A percentile compares a stretch with the other conserved stretches of the same genome.
These are phyloP conservation scores for Drosophila pachea DNA, from an alignment of 1,140 invertebrate genomes.

Conservation along the genomic window DNA sequence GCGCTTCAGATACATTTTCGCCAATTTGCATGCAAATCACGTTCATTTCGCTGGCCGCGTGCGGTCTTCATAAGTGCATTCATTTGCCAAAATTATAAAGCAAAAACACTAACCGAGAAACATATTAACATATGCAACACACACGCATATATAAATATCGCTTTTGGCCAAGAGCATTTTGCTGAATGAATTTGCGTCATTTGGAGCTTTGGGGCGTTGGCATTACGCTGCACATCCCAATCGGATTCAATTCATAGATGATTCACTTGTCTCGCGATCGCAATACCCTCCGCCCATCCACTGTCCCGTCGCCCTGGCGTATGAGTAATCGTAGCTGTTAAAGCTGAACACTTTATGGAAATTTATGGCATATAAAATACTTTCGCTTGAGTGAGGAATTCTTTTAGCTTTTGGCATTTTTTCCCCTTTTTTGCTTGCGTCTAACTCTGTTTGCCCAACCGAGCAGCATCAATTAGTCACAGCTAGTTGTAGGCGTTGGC, in stretches of 20 bases:
- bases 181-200: slow-evolving; percentile 68
- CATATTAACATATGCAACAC: not conserved
- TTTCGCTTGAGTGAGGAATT: slow-evolving; percentile 51
- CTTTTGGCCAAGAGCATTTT: slow-evolving; percentile 20
- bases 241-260: slow-evolving; percentile 30
- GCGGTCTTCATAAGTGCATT: slow-evolving; percentile 38
- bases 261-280: slow-evolving; percentile 53
- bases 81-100: slow-evolving; percentile 42
- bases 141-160: slow-evolving; percentile 7
- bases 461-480: slow-evolving; percentile 53
- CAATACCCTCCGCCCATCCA: not conserved
- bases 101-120: slow-evolving; percentile 11
- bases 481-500: slow-evolving; percentile 33
- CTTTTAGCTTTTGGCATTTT: not conserved
- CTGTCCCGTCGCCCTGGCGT: not conserved
- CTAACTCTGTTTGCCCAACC: slow-evolving; percentile 41
- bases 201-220: slow-evolving; percentile 31
- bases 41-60: slow-evolving; percentile 18
- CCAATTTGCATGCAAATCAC: slow-evolving; percentile 67
- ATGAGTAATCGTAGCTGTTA: slow-evolving; percentile 47
- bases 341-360: slow-evolving; percentile 57
- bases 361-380: slow-evolving; percentile 65
- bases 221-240: slow-evolving; percentile 35
- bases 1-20: slow-evolving; percentile 57
- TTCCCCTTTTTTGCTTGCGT: not conserved